Conservation (phyloP, 2,888 invertebrate species). For the Coenonympha glycerion region DNA sequence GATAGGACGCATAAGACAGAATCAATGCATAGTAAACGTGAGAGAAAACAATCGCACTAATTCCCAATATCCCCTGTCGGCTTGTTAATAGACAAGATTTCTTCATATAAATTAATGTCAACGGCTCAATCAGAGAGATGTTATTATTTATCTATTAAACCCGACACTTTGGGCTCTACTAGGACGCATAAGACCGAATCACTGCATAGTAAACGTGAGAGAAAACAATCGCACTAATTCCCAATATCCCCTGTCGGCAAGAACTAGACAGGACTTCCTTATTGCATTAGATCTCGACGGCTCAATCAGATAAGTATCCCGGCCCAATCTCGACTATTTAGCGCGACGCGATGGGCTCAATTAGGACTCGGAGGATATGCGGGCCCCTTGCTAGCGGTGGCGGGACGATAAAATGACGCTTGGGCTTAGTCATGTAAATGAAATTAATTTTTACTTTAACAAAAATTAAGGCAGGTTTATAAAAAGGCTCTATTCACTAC, state of each 20-base stretch:
- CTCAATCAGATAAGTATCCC: conserved; percentile 65
- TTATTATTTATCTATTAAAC: too few species aligned
- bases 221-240: conserved; percentile 34
- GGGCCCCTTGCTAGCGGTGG: conserved; percentile 51
- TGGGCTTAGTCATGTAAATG: not conserved
- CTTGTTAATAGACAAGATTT: too few species aligned
- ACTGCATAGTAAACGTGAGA: too few species aligned
- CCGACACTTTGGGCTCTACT: too few species aligned
- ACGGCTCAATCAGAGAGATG: too few species aligned
- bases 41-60: too few species aligned
- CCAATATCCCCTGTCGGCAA: conserved; percentile 51
- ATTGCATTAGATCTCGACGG: conserved; percentile 58
- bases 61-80: too few species aligned
- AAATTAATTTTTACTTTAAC: not conserved
- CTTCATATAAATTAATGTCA: too few species aligned
- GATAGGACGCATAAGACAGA: too few species aligned
- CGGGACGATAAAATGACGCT: conserved; percentile 14
- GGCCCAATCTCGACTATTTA: conserved; percentile 71
- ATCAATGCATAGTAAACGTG: too few species aligned
- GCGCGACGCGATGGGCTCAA: conserved; percentile 73
- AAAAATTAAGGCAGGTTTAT: not conserved
- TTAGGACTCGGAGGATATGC: conserved; percentile 72
- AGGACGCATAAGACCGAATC: too few species aligned
- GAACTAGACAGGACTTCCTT: conserved; percentile 63
- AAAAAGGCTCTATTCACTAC: too few species aligned